Evolutionary conservation across 2,888 invertebrate genomes (phyloP).

Genomic region (Tenthredo scrophulariae): DNA sequence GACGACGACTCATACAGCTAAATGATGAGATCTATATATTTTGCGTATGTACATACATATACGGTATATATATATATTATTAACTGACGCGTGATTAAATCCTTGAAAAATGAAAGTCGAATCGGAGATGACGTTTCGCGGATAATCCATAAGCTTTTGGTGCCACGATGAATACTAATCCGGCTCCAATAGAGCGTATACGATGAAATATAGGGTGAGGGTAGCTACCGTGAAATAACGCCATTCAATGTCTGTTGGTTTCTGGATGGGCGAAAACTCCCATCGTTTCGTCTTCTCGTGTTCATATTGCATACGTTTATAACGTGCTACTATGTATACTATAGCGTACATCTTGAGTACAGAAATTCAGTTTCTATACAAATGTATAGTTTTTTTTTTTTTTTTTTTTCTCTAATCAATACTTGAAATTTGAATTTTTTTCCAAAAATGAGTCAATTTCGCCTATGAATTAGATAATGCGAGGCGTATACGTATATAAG

Average conservation of each 20-base stretch:
- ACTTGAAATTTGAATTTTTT: neutral
- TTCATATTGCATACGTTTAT: neutral
- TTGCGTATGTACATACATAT: neutral
- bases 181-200: conserved; percentile 1
- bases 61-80: neutral
- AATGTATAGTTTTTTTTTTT: neutral
- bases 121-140: conserved; percentile 25
- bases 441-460: neutral
- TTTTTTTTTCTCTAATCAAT: neutral
- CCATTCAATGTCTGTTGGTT: conserved; percentile 68
- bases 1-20: neutral
- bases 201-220: conserved; percentile 67
- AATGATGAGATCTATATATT: neutral
- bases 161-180: conserved; percentile 60
- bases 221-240: conserved; percentile 71
- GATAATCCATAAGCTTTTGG: conserved; percentile 27
- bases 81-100: neutral
- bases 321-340: too few relatives aligned
- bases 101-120: conserved; percentile 27
- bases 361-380: neutral
- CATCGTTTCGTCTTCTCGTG: neutral
- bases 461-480: too few relatives aligned
- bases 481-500: neutral
- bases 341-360: neutral
- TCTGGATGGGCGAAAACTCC: conserved; percentile 43